These are phyloP conservation scores for Anoncus sp. DNA, from an alignment of 2,888 invertebrate species.

Conservation along the genomic window DNA sequence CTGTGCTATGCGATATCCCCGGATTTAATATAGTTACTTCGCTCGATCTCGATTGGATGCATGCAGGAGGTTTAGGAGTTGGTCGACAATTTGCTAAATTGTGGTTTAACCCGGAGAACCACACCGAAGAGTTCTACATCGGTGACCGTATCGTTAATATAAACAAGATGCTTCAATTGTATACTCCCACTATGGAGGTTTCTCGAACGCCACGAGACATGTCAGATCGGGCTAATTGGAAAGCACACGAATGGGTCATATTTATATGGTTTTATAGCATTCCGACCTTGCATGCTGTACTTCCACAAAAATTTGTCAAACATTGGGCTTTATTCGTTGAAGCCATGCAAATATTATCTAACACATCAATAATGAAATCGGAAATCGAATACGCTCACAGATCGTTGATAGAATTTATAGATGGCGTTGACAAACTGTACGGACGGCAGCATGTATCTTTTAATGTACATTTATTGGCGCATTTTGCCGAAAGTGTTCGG, in stretches of 20 bases:
- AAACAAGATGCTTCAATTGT: neutral
- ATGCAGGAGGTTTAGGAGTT: conserved; percentile 47
- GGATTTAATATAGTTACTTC: conserved; percentile 36
- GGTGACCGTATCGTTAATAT: neutral
- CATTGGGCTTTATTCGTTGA: conserved; percentile 57
- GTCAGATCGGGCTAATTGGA: conserved; percentile 37
- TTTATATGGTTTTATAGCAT: conserved; percentile 60
- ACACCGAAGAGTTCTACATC: neutral
- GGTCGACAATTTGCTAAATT: conserved; percentile 46
- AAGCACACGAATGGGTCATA: conserved; percentile 55
- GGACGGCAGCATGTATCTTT: neutral
- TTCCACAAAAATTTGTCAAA: conserved; percentile 26
- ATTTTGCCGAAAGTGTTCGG: conserved; percentile 55
- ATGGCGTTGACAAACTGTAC: conserved; percentile 25
- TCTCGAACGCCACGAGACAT: conserved; percentile 32
- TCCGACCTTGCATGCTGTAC: conserved; percentile 31
- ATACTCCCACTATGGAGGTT: conserved; percentile 45
- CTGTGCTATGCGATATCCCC: conserved; percentile 42
- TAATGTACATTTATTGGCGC: conserved; percentile 31
- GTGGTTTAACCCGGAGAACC: conserved; percentile 24
- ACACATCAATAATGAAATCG: conserved; percentile 15
- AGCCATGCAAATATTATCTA: conserved; percentile 23
- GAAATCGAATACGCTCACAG: conserved; percentile 23
- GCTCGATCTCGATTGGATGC: conserved; percentile 51
- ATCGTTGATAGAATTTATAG: conserved; percentile 12